Conservation (phyloP, 2,113 vertebrate species). For the Phyllopteryx taeniolatus region DNA sequence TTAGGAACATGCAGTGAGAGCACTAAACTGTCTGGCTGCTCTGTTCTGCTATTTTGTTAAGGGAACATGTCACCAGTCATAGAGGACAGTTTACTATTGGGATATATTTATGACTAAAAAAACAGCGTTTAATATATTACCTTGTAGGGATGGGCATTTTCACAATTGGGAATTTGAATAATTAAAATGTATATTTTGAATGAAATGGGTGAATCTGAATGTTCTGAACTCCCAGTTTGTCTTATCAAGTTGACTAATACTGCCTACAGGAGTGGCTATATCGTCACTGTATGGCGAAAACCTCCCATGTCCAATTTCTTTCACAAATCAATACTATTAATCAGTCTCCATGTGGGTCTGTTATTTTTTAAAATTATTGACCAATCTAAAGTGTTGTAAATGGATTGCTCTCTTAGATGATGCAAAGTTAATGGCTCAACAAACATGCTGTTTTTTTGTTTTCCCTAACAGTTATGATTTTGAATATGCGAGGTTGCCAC, state of each 20-base stretch:
- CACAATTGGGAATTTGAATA: neutral
- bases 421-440: too few species aligned
- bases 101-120: neutral
- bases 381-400: too few species aligned
- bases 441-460: too few species aligned
- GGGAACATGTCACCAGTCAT: too few species aligned
- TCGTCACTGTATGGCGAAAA: neutral
- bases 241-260: neutral
- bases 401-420: too few species aligned
- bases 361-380: too few species aligned
- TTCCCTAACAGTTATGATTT: too few species aligned
- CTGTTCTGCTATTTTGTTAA: slow-evolving; percentile 11
- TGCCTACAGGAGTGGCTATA: too few species aligned
- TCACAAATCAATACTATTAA: too few species aligned
- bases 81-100: neutral
- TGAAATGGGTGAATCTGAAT: neutral
- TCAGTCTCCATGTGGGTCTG: too few species aligned
- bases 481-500: too few species aligned
- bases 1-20: neutral
- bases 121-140: neutral
- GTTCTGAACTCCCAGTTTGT: neutral
- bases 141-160: neutral
- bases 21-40: neutral
- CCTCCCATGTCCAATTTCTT: neutral
- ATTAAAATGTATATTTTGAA: neutral